Conservation (phyloP, 2,113 vertebrate genomes). For the Pteropus alecto region DNA sequence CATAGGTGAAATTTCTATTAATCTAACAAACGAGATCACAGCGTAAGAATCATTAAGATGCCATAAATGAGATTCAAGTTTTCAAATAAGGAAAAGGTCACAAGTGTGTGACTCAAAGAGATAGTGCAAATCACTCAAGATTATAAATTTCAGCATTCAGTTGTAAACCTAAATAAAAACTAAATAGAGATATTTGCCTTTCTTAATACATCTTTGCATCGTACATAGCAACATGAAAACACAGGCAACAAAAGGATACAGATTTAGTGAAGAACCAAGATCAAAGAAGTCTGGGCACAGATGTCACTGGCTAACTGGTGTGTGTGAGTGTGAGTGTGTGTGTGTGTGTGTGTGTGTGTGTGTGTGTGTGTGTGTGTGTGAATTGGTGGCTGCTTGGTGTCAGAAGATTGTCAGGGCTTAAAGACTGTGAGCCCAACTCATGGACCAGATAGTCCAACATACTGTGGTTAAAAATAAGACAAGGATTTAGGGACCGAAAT, state of each 20-base stretch:
- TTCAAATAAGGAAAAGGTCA: neutral
- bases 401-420: neutral
- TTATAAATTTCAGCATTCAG: neutral
- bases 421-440: neutral
- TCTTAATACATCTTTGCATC: neutral
- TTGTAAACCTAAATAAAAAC: neutral
- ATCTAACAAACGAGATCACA: neutral
- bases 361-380: neutral
- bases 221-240: neutral
- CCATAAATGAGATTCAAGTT: neutral
- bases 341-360: accelerated
- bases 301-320: neutral
- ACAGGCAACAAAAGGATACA: neutral
- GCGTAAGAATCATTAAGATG: neutral
- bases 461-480: neutral
- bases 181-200: neutral
- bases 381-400: neutral
- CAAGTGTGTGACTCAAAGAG: neutral
- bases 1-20: neutral
- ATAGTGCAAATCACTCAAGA: neutral
- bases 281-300: neutral
- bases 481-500: neutral
- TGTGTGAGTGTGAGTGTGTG: neutral
- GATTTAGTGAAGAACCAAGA: neutral
- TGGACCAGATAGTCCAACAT: neutral